Base-by-base conservation (phyloP, 2,113 vertebrate species). In the Platysteira castanea region DNA sequence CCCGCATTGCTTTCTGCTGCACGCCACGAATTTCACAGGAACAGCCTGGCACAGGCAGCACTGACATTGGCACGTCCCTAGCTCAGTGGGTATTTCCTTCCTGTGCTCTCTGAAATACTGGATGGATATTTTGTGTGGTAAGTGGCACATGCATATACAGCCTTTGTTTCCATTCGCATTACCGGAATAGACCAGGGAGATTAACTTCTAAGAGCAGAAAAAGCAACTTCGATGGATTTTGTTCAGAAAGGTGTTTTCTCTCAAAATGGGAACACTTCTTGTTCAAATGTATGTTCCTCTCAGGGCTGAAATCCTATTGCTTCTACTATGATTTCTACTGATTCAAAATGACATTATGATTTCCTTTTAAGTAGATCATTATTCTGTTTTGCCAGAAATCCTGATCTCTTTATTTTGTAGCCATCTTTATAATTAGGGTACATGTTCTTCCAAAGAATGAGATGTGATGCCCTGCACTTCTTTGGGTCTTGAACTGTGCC, bases 21-120 rank as follows among this genome's bases (percentile, higher is more conserved):
- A 81, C 28, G 0, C 75, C 30, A 37, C 4, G 13, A 71, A 80
- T 91, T 93, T 90, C 87, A 42, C 80, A 30, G 94, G 95, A 92
- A 49, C 27, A 46, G 87, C 19, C 82, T 90, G 94, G 96, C 93
- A 94, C 89, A 31, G 76, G 89, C 93, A 42, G 49, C 71, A 15
- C 52, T 73, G 73, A 87, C 91, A 90, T 68, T 84, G 81, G 95
- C 95, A 84, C 39, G 15, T 75, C 84, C 81, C 79, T 79, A 27
- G 42, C 87, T 77, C 93, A 87, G 93, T 84, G 80, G 93, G 85
- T 93, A 96, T 92, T 95, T 97, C 88, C 89, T 93, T 94, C 94
- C 93, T 96, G 80, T 74, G 78, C 94, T 68, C 49, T 61, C 63
- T 76, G 79, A 89, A 96, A 92, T 84, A 42, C 93, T 93, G 92